A percentile compares a stretch with the other conserved stretches of the same genome.
Evolutionary conservation across 2,113 vertebrate species (phyloP).

Genomic region (Marcusenius ussheri): DNA sequence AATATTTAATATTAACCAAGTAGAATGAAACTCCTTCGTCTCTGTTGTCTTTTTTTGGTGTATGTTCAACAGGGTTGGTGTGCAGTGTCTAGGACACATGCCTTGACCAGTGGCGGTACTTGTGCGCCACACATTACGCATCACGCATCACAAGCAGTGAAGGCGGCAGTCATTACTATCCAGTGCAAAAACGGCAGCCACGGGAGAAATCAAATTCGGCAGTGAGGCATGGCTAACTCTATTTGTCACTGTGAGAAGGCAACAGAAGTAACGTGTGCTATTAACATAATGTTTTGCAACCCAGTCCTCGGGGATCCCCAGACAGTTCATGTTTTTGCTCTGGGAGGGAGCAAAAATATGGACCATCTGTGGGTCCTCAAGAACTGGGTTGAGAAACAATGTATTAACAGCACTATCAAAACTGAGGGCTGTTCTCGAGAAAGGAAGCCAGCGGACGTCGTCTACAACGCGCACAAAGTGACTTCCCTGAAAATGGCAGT

Average conservation of each 20-base stretch:
- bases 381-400: neutral
- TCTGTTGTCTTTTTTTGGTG: neutral
- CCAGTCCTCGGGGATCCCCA: neutral
- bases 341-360: neutral
- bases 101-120: constrained; percentile 19
- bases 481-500: constrained; percentile 67
- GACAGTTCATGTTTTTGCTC: neutral
- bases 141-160: neutral
- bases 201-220: constrained; percentile 56
- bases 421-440: constrained; percentile 54
- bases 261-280: constrained; percentile 61
- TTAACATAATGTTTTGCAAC: constrained; percentile 14
- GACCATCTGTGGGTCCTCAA: neutral
- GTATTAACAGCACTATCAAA: constrained; percentile 48
- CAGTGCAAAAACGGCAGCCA: constrained; percentile 67
- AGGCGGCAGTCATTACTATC: constrained; percentile 34
- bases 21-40: constrained; percentile 33
- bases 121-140: neutral
- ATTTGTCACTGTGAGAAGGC: constrained; percentile 64
- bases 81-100: neutral
- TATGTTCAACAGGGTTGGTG: neutral
- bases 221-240: constrained; percentile 69
- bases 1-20: constrained; percentile 34
- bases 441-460: constrained; percentile 56
- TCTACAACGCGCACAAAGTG: constrained; percentile 51